A percentile compares a stretch with the other conserved stretches of the same genome.
phyloP scores from a whole-genome alignment of 1,140 invertebrate genomes.

The Aricia agestis region DNA sequence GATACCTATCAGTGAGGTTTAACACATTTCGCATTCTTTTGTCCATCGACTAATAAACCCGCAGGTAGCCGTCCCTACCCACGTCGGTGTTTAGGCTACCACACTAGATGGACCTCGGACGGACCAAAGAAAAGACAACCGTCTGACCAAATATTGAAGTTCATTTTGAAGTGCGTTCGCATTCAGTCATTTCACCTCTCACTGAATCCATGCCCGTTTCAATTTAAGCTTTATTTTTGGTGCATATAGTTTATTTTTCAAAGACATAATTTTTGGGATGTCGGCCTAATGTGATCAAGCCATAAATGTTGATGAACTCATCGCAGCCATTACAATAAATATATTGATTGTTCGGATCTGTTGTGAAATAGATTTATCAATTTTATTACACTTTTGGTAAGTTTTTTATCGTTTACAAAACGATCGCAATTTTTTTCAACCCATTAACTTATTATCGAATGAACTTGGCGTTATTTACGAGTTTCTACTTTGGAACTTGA shows the following conservation, averaged over 20 bases:
- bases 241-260: neutral
- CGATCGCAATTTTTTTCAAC: conserved; percentile 5
- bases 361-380: conserved; percentile 42
- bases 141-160: neutral
- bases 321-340: conserved; percentile 44
- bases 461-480: neutral
- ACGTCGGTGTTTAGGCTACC: conserved; percentile 19
- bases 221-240: neutral
- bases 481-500: neutral
- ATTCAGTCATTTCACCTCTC: neutral
- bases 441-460: conserved; percentile 1
- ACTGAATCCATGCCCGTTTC: neutral
- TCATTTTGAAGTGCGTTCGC: neutral
- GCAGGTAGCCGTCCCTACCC: conserved; percentile 60
- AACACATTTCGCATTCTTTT: conserved; percentile 73
- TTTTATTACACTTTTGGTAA: conserved; percentile 23
- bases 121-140: neutral
- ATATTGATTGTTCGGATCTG: conserved; percentile 45
- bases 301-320: conserved; percentile 65
- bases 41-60: conserved; percentile 61
- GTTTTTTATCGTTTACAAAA: conserved; percentile 21
- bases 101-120: neutral
- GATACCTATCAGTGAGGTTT: conserved; percentile 68
- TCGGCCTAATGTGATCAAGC: conserved; percentile 9
- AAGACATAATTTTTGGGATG: neutral